A percentile compares a stretch with the other conserved stretches of the same genome.
Conservation (phyloP, 2,888 invertebrate genomes). For the Reticulitermes lucifugus region DNA sequence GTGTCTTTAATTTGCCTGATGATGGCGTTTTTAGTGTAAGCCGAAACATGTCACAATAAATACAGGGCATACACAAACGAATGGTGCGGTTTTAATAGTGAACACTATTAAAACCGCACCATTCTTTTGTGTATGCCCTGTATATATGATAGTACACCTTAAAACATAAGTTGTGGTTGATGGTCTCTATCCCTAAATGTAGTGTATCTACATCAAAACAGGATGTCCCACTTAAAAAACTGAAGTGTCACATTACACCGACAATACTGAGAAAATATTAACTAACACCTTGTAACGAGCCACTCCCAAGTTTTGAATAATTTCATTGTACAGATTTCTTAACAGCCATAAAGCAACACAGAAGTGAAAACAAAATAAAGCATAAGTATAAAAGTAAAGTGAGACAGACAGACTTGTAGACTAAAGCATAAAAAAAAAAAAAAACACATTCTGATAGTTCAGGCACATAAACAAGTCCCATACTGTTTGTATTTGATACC, state of each 20-base stretch:
- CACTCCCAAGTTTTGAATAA: constrained; percentile 29
- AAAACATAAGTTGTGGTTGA: too few relatives aligned
- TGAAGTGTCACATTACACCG: not conserved
- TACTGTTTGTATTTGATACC: constrained; percentile 15
- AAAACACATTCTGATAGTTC: not conserved
- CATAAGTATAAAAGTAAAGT: not conserved
- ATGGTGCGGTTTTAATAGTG: too few relatives aligned
- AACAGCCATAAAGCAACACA: not conserved
- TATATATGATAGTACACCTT: too few relatives aligned
- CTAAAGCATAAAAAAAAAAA: constrained; percentile 1
- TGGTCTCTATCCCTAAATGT: too few relatives aligned
- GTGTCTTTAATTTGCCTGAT: too few relatives aligned
- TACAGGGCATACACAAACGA: too few relatives aligned
- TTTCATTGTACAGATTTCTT: not conserved
- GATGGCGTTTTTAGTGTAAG: too few relatives aligned
- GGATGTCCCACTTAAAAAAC: not conserved
- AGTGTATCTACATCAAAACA: too few relatives aligned
- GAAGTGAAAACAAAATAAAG: not conserved
- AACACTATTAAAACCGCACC: too few relatives aligned
- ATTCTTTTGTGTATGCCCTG: too few relatives aligned
- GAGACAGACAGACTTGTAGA: not conserved
- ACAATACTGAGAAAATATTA: not conserved
- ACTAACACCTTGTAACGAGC: constrained; percentile 31
- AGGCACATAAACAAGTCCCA: constrained; percentile 22
- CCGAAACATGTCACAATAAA: too few relatives aligned